phyloP scores from a whole-genome alignment of 92 coral and sea anemone species.

The Epizoanthus fatuus region DNA sequence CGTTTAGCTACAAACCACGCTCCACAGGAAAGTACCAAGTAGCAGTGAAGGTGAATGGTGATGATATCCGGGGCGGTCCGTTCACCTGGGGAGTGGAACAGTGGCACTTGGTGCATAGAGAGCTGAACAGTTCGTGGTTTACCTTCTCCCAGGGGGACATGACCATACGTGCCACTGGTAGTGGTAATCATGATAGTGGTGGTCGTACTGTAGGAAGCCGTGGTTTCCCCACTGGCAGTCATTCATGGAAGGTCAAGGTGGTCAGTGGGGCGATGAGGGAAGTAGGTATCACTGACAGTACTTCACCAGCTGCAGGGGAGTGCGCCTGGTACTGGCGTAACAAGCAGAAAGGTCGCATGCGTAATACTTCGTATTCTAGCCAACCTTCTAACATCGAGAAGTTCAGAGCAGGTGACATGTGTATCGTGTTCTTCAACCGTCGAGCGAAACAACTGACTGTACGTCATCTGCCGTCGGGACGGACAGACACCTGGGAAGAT shows the following conservation, averaged over 20 bases:
- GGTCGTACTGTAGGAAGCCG: no score
- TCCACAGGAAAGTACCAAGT: conserved; percentile 28
- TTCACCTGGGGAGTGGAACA: background rate
- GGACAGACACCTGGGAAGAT: background rate
- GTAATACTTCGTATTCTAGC: no score
- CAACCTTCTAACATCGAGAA: background rate
- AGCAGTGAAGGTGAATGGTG: background rate
- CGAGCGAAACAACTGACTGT: no score
- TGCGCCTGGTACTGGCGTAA: background rate
- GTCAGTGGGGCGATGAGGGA: background rate
- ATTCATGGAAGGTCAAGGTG: no score
- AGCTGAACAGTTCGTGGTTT: background rate
- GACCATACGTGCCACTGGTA: no score
- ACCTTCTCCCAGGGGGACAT: background rate
- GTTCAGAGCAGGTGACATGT: background rate
- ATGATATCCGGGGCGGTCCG: no score
- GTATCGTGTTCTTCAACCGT: background rate
- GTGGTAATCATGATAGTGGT: no score
- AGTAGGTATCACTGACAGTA: background rate
- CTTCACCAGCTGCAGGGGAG: background rate
- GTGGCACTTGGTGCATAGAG: conserved; percentile 14
- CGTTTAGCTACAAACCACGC: conserved; percentile 14
- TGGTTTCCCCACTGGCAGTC: no score
- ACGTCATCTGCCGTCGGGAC: background rate
- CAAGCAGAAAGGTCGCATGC: no score